Conservation (phyloP, 2,888 invertebrate species). For the Vandiemenella viatica region DNA sequence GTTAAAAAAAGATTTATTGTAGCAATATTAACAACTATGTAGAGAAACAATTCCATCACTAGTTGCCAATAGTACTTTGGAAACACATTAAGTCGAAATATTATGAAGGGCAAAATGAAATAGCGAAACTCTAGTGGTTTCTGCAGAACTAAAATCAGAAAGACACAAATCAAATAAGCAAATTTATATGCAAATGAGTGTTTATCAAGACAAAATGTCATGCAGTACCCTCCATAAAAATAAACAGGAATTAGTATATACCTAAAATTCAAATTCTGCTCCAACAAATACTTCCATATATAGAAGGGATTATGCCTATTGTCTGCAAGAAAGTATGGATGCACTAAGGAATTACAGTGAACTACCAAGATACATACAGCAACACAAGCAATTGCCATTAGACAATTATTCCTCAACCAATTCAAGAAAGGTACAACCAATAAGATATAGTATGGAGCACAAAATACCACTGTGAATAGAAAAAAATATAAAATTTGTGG, state of each 20-base stretch:
- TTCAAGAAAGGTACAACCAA: constrained; percentile 34
- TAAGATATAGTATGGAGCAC: constrained; percentile 43
- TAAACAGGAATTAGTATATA: constrained; percentile 61
- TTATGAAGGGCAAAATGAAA: constrained; percentile 77
- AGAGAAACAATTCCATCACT: constrained; percentile 47
- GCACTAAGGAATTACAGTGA: constrained; percentile 62
- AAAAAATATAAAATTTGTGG: constrained; percentile 82
- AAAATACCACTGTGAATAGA: constrained; percentile 50
- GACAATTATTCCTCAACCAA: constrained; percentile 30
- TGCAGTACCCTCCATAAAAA: constrained; percentile 43
- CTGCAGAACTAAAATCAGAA: constrained; percentile 59
- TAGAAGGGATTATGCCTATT: constrained; percentile 95
- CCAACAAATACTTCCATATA: constrained; percentile 76
- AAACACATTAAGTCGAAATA: constrained; percentile 54
- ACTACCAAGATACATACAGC: constrained; percentile 35
- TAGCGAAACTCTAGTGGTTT: constrained; percentile 87
- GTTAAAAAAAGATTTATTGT: constrained; percentile 63
- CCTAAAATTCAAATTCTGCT: constrained; percentile 45
- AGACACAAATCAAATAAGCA: constrained; percentile 43
- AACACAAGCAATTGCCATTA: constrained; percentile 26
- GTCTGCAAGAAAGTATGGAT: constrained; percentile 88
- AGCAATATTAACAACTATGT: constrained; percentile 46
- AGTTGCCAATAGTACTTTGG: constrained; percentile 33
- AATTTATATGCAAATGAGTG: constrained; percentile 27
- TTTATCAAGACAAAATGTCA: constrained; percentile 19